These are phyloP conservation scores for Drosophila rellima DNA, from an alignment of 2,888 invertebrate genomes.

Conservation along the genomic window DNA sequence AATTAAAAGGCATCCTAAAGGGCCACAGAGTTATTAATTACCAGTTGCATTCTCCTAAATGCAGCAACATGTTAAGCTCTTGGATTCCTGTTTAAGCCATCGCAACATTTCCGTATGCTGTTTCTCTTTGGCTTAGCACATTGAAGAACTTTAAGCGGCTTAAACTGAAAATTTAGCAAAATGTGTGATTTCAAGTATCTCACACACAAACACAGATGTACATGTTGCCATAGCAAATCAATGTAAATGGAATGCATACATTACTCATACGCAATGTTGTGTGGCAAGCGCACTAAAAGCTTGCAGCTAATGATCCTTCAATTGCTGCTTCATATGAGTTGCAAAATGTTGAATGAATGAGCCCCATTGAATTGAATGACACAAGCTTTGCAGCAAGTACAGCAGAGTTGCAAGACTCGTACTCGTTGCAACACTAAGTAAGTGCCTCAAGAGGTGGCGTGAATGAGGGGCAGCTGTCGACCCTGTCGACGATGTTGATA, in stretches of 20 bases:
- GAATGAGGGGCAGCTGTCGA: not conserved
- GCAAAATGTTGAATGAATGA: slow-evolving; percentile 79
- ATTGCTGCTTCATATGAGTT: slow-evolving; percentile 73
- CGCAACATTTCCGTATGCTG: not conserved
- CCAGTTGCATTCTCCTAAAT: not conserved
- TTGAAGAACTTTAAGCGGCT: slow-evolving; percentile 29
- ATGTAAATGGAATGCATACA: slow-evolving; percentile 74
- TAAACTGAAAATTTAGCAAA: slow-evolving; percentile 28
- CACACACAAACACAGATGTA: not conserved
- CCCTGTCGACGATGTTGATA: slow-evolving; percentile 64
- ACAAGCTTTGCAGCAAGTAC: slow-evolving; percentile 48
- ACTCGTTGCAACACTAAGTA: slow-evolving; percentile 46
- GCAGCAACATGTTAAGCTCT: not conserved
- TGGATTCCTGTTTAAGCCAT: slow-evolving; percentile 4
- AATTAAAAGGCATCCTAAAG: not conserved
- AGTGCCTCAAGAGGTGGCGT: slow-evolving; percentile 49
- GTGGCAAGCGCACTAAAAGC: slow-evolving; percentile 53
- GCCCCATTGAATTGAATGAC: slow-evolving; percentile 72
- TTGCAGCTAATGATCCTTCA: slow-evolving; percentile 79
- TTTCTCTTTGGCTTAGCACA: slow-evolving; percentile 7
- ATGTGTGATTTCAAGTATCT: slow-evolving; percentile 5
- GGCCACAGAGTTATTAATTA: not conserved
- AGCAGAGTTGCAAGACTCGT: slow-evolving; percentile 12
- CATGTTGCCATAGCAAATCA: slow-evolving; percentile 58
- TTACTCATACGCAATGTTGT: slow-evolving; percentile 72